Evolutionary conservation across 1,140 invertebrate species (phyloP).

Genomic region (Heliconius eleuchia): DNA sequence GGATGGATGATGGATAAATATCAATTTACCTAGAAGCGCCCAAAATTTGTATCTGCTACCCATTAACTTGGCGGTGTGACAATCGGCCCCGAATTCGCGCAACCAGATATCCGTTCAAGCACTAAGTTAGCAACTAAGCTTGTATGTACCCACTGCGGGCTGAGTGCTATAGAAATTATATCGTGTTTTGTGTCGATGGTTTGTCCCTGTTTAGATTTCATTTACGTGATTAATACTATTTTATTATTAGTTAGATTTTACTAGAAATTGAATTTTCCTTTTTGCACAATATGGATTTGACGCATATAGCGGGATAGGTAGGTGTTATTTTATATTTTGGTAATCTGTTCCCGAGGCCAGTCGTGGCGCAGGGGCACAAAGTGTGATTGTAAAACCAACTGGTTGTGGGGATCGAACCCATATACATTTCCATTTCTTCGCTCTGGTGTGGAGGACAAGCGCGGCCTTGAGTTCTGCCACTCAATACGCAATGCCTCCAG

Average conservation of each 20-base stretch:
- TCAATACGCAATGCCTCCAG: too few relatives aligned
- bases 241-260: not conserved
- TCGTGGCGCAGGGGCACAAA: too few relatives aligned
- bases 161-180: slow-evolving; percentile 27
- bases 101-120: slow-evolving; percentile 18
- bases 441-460: too few relatives aligned
- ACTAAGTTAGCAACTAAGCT: slow-evolving; percentile 30
- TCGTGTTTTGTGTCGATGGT: slow-evolving; percentile 4
- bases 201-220: slow-evolving; percentile 8
- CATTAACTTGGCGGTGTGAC: slow-evolving; percentile 17
- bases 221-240: slow-evolving; percentile 2
- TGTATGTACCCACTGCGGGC: slow-evolving; percentile 19
- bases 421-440: too few relatives aligned
- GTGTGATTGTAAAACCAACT: too few relatives aligned
- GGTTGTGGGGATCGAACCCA: too few relatives aligned
- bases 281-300: not conserved
- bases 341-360: too few relatives aligned
- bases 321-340: too few relatives aligned
- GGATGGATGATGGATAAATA: too few relatives aligned
- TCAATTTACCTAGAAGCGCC: too few relatives aligned
- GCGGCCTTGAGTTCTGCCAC: too few relatives aligned
- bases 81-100: slow-evolving; percentile 27
- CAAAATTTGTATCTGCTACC: too few relatives aligned
- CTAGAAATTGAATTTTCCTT: not conserved
- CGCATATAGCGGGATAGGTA: not conserved